phyloP scores from a whole-genome alignment of 2,113 vertebrate genomes.

The Typhlomys cinereus region DNA sequence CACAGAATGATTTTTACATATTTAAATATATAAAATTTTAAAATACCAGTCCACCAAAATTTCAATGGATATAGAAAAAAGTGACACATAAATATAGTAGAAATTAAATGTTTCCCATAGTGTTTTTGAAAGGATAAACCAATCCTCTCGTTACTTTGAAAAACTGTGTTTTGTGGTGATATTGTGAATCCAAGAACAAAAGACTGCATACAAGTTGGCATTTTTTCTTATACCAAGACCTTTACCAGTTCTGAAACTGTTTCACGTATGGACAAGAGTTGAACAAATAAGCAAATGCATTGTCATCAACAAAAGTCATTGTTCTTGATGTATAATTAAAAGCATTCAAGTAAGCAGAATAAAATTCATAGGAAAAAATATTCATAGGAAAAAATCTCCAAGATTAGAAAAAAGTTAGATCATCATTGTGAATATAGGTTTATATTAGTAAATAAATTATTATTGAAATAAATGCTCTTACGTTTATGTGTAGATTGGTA shows the following conservation, averaged over 20 bases:
- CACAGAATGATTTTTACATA: not conserved
- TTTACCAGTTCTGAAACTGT: not conserved
- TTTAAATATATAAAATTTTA: not conserved
- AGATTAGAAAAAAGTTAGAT: not conserved
- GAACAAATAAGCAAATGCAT: slow-evolving; percentile 5
- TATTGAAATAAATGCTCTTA: not conserved
- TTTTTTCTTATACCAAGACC: not conserved
- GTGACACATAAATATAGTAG: not conserved
- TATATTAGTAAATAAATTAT: not conserved
- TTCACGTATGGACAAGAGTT: not conserved
- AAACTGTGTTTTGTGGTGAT: not conserved
- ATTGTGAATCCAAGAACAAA: not conserved
- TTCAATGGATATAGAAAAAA: not conserved
- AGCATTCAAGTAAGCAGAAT: not conserved
- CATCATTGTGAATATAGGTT: not conserved
- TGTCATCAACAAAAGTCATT: not conserved
- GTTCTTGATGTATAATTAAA: not conserved
- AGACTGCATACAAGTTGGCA: not conserved
- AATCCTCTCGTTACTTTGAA: not conserved
- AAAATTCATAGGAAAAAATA: not conserved
- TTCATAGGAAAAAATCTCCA: not conserved
- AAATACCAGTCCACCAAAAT: not conserved
- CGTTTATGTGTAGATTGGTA: not conserved
- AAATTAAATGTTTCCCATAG: not conserved
- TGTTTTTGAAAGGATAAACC: not conserved